These are phyloP conservation scores for Mormyrus hasselquistii DNA, from an alignment of 2,797 vertebrate genomes.

Conservation along the genomic window DNA sequence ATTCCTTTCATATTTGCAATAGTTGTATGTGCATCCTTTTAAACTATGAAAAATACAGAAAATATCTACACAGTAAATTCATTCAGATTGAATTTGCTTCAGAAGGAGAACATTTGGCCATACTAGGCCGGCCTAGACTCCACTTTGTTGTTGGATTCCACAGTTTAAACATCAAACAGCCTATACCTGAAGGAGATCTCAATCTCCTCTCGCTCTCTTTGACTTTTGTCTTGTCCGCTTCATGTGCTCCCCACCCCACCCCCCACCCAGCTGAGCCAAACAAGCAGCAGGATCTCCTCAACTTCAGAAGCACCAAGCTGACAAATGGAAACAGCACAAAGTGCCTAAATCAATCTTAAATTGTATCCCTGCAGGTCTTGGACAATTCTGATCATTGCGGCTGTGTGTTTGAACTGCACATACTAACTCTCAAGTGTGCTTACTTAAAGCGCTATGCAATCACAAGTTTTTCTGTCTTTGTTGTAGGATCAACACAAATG, in stretches of 20 bases:
- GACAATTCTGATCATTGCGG: not conserved
- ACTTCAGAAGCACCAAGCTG: not conserved
- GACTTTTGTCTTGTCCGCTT: not conserved
- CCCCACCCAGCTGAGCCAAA: not conserved
- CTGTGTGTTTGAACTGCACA: not conserved
- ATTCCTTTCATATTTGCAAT: not conserved
- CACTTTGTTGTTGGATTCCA: not conserved
- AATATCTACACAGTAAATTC: not conserved
- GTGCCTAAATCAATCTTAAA: conserved; percentile 2
- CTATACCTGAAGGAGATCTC: not conserved
- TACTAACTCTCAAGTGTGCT: not conserved
- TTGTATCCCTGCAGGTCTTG: not conserved
- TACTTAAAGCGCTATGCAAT: not conserved
- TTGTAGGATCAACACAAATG: not conserved
- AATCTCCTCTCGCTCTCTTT: not conserved
- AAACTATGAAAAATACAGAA: not conserved
- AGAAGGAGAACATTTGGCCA: not conserved
- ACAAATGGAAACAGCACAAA: not conserved
- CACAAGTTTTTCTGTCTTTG: not conserved
- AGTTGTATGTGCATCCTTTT: not conserved
- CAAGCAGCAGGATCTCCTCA: not conserved
- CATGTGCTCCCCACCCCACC: not conserved
- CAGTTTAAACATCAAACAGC: not conserved
- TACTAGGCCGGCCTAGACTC: not conserved
- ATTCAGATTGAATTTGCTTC: not conserved